Conservation (phyloP, 2,113 vertebrate genomes). For the Canis aureus region DNA sequence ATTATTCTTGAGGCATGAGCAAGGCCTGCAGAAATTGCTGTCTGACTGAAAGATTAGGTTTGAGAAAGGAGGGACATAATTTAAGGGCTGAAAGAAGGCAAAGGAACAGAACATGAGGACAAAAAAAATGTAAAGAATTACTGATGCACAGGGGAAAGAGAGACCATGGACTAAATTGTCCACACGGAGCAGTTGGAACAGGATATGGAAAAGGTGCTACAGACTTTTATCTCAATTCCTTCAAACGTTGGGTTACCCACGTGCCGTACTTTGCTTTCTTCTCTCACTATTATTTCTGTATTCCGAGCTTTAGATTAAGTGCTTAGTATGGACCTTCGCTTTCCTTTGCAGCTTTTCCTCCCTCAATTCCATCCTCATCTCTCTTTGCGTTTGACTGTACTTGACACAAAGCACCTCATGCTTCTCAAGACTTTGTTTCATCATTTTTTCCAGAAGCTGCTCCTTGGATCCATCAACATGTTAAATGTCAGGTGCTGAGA, state of each 20-base stretch:
- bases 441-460: constrained; percentile 63
- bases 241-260: neutral
- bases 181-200: neutral
- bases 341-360: neutral
- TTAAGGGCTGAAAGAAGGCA: neutral
- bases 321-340: neutral
- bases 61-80: neutral
- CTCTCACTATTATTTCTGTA: neutral
- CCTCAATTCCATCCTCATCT: accelerated
- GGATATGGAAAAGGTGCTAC: neutral
- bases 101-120: neutral
- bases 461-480: constrained; percentile 51
- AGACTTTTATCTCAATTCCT: neutral
- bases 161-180: neutral
- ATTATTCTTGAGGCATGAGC: neutral
- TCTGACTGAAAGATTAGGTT: neutral
- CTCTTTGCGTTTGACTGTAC: neutral
- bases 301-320: neutral
- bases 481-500: constrained; percentile 61
- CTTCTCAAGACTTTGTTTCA: constrained; percentile 63
- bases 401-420: neutral
- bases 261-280: neutral
- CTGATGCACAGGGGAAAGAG: neutral
- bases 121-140: neutral
- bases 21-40: neutral